phyloP scores from a whole-genome alignment of 2,888 invertebrate genomes.

The Busseola fusca region DNA sequence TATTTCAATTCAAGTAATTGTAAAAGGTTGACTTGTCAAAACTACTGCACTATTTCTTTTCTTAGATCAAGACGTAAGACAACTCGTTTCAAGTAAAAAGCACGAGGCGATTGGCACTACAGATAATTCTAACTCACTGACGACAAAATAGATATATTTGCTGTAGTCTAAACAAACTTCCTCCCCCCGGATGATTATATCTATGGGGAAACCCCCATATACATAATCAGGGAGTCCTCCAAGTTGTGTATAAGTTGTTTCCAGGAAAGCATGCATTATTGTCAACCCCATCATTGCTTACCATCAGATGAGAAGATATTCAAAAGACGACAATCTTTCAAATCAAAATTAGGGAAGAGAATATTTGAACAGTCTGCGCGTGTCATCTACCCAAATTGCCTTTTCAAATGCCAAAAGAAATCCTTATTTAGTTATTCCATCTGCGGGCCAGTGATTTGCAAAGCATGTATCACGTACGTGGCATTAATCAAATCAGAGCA shows the following conservation, averaged over 20 bases:
- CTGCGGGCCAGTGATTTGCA: slow-evolving; percentile 35
- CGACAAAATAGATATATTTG: slow-evolving; percentile 1
- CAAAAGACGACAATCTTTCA: not conserved
- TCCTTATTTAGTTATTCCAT: slow-evolving; percentile 36
- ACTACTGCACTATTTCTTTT: slow-evolving; percentile 17
- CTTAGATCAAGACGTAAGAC: slow-evolving; percentile 13
- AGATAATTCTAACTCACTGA: not conserved
- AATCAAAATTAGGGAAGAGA: not conserved
- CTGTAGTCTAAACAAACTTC: too few relatives aligned
- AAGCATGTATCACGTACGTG: slow-evolving; percentile 49
- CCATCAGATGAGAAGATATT: not conserved
- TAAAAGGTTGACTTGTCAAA: slow-evolving; percentile 19
- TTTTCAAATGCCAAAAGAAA: slow-evolving; percentile 24
- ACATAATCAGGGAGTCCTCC: too few relatives aligned
- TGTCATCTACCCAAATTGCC: slow-evolving; percentile 1
- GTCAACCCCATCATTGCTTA: too few relatives aligned
- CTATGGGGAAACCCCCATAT: not conserved
- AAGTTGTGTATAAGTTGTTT: not conserved
- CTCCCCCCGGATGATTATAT: too few relatives aligned
- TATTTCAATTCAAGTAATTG: slow-evolving; percentile 24
- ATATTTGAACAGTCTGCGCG: not conserved
- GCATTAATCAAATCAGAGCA: slow-evolving; percentile 79
- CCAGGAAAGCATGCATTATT: not conserved
- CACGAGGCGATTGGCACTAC: not conserved
- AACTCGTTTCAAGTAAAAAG: not conserved